phyloP scores from a whole-genome alignment of 2,113 vertebrate genomes.

The Charadrius vociferus region DNA sequence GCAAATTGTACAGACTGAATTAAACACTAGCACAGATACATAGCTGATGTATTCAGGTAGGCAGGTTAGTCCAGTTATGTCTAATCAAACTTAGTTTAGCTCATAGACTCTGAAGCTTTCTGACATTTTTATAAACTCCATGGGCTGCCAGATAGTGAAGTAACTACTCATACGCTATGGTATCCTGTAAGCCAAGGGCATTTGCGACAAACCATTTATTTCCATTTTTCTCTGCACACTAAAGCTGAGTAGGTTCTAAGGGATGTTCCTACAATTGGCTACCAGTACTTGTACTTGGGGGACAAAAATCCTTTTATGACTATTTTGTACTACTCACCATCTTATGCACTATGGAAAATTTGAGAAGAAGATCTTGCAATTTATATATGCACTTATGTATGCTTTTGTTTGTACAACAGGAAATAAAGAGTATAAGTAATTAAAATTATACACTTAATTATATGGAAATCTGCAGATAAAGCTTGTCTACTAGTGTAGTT shows the following conservation, averaged over 20 bases:
- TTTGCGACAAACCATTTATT: background rate
- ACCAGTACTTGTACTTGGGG: background rate
- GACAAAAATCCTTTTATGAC: background rate
- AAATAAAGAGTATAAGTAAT: background rate
- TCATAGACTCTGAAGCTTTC: background rate
- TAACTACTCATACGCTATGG: background rate
- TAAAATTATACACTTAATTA: background rate
- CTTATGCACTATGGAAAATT: background rate
- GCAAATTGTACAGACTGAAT: background rate
- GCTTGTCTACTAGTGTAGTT: background rate
- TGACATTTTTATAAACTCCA: background rate
- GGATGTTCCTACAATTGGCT: background rate
- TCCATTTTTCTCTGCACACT: background rate
- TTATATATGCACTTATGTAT: background rate
- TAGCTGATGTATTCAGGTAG: background rate
- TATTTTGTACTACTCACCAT: background rate
- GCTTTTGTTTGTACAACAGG: background rate
- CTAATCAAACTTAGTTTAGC: background rate
- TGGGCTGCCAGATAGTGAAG: background rate
- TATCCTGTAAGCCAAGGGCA: background rate
- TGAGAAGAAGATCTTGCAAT: background rate
- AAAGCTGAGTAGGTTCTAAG: background rate
- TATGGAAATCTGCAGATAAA: background rate
- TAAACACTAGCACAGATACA: background rate
- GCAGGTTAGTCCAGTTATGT: background rate